Conservation (phyloP, 1,140 invertebrate genomes). For the Vanessa tameamea region DNA sequence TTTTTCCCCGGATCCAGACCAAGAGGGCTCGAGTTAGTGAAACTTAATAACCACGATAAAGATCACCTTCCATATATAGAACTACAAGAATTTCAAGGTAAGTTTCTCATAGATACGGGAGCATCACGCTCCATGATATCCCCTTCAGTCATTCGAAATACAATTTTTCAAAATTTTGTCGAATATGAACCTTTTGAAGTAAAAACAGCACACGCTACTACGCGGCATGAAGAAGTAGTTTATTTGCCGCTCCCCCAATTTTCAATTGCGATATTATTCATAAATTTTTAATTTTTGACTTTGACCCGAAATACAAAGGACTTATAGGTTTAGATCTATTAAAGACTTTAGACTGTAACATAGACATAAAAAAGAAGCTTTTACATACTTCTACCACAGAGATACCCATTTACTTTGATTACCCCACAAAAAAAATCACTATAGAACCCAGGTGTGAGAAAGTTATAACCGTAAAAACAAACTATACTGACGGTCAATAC, state of each 20-base stretch:
- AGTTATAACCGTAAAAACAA: background rate
- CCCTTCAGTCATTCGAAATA: constrained; percentile 4
- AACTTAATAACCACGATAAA: constrained; percentile 10
- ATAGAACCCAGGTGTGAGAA: background rate
- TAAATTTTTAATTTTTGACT: background rate
- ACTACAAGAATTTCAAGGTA: constrained; percentile 9
- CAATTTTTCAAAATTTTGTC: constrained; percentile 5
- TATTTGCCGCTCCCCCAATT: background rate
- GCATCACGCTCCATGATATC: constrained; percentile 11
- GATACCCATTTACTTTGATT: too few relatives aligned
- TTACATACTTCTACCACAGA: background rate
- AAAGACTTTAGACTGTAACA: background rate
- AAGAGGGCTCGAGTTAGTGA: constrained; percentile 5
- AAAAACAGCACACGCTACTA: constrained; percentile 1
- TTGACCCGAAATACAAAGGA: background rate
- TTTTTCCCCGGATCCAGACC: background rate
- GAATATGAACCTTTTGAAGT: constrained; percentile 4
- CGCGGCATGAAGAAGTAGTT: background rate
- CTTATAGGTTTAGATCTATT: constrained; percentile 1
- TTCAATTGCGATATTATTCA: constrained; percentile 1
- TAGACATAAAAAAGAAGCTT: background rate
- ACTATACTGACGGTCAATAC: background rate
- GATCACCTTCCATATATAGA: constrained; percentile 8
- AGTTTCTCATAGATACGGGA: constrained; percentile 8
- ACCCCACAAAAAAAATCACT: too few relatives aligned